Evolutionary conservation across 1,140 invertebrate genomes (phyloP), one percentile per base, ranked within the genome.

Genomic region (Pomacea maculata): DNA sequence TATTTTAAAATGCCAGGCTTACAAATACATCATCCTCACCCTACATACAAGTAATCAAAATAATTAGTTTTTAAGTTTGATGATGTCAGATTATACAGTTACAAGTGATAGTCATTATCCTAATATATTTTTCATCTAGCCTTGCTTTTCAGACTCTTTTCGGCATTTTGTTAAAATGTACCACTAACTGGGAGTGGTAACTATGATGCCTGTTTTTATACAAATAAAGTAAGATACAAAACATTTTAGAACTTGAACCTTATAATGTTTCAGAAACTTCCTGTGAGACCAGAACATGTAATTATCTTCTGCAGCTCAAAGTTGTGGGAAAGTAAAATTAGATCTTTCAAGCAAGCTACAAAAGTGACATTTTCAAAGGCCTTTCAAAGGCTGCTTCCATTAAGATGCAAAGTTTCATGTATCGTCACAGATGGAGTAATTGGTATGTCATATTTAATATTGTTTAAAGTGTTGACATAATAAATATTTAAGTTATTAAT

Each of bases 401-500:
- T 3, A 6, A n/a, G 52, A 17, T 75, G 73, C 73, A 54, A 54
- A 55, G 55, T 75, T 55, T 21, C 57, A 9, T 75, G 54, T 15
- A 75, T 52, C 45, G 10, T 57, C 17, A 75, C 73, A 57, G n/a
- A 57, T 57, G 73, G 73, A 21, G 55, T 75, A 21, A 57, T 75
- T 10, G 73, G 73, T 75, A n/a, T 75, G 71, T 45, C 12, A 45
- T 1, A 73, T 45, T 34, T 73, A 19, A 34, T 29, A 21, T 29
- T 45, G 15, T 45, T 73, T 73, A 73, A 52, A 73, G 57, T 61
- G 57, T 61, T 61, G 15, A 17, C 57, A 14, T 61, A 61, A 61
- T 14, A 61, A 45, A 21, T 71, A n/a, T 71, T 71, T 71, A 71
- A n/a, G 34, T 71, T 71, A 71, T 71, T 74, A 21, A 45, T 45